phyloP scores from a whole-genome alignment of 1,140 invertebrate species.

The Bombyx mandarina region DNA sequence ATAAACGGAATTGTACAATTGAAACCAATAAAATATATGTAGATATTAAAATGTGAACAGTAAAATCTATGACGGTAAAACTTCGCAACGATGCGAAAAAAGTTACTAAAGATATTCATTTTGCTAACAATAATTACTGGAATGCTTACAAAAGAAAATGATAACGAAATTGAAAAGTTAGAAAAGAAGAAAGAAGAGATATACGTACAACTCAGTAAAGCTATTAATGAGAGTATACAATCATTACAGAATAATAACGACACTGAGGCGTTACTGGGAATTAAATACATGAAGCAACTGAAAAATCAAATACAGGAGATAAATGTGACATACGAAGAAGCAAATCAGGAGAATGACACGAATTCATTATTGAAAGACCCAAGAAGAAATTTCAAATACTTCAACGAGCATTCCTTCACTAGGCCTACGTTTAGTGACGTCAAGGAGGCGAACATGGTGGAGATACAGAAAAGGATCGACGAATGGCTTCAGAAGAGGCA shows the following conservation, averaged over 20 bases:
- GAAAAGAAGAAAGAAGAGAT: constrained; percentile 31
- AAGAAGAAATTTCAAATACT: neutral
- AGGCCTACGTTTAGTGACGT: constrained; percentile 2
- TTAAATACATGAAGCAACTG: constrained; percentile 28
- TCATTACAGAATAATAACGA: constrained; percentile 27
- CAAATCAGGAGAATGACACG: neutral
- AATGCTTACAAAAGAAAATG: neutral
- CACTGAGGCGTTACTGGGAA: constrained; percentile 22
- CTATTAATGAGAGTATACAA: constrained; percentile 33
- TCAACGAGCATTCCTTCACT: too few species aligned
- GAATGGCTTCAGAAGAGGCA: constrained; percentile 33
- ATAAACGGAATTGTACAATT: too few species aligned
- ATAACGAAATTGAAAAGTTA: constrained; percentile 14
- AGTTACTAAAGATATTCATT: neutral
- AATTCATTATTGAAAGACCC: neutral
- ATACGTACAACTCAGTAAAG: constrained; percentile 26
- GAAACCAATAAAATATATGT: too few species aligned
- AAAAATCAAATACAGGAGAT: constrained; percentile 26
- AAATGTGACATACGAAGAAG: constrained; percentile 14
- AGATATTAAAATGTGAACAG: too few species aligned
- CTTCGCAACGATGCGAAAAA: neutral
- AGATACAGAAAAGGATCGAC: constrained; percentile 30
- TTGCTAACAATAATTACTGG: neutral
- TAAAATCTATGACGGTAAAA: too few species aligned
- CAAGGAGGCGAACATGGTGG: constrained; percentile 13